Percentiles rank a stretch among this genome's conserved stretches.
Conservation (phyloP, 2,888 invertebrate species). For the Melipona bicolor region DNA sequence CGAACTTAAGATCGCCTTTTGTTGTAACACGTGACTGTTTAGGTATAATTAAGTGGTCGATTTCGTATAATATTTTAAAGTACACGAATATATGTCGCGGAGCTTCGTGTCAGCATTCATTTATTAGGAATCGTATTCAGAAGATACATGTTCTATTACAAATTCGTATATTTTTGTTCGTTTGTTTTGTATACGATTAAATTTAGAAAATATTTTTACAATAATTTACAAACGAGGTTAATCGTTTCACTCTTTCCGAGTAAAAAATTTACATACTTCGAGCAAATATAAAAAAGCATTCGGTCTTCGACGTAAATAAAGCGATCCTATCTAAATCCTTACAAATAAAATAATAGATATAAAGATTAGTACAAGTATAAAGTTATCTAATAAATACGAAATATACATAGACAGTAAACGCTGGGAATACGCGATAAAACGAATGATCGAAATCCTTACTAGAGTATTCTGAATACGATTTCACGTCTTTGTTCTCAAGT, state of each 20-base stretch:
- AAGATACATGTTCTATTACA: background rate
- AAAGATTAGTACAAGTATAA: background rate
- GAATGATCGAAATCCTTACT: background rate
- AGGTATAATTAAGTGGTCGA: constrained; percentile 37
- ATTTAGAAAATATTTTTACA: background rate
- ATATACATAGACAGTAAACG: constrained; percentile 1
- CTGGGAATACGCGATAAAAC: background rate
- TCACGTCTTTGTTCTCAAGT: background rate
- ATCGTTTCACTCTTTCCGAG: background rate
- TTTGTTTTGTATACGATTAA: background rate
- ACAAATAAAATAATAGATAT: background rate
- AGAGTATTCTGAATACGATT: constrained; percentile 38
- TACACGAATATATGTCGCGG: background rate
- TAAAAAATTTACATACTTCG: background rate
- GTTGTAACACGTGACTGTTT: constrained; percentile 23
- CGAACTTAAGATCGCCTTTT: constrained; percentile 48
- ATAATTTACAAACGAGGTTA: constrained; percentile 1
- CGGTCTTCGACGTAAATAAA: too few relatives aligned
- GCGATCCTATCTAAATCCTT: background rate
- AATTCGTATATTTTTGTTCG: background rate
- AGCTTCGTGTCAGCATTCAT: background rate
- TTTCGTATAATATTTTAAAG: constrained; percentile 25
- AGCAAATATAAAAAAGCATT: background rate
- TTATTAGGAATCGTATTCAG: constrained; percentile 17
- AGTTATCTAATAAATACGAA: constrained; percentile 17